A percentile compares a stretch with the other conserved stretches of the same genome.
Evolutionary conservation across 2,888 invertebrate genomes (phyloP).

Genomic region (Melanophora roralis): DNA sequence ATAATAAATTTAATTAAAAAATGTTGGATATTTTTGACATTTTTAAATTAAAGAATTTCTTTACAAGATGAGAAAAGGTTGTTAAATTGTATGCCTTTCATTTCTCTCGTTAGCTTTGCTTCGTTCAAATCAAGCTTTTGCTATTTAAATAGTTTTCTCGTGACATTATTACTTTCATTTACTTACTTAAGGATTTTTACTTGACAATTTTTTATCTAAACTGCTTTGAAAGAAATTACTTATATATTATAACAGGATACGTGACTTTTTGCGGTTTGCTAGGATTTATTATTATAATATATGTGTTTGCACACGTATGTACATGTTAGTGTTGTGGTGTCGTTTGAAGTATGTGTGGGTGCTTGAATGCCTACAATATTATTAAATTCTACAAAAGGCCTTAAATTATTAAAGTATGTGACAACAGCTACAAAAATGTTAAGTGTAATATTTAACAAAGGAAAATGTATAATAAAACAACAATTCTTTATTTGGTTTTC

Average conservation of each 20-base stretch:
- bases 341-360: neutral
- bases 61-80: no score
- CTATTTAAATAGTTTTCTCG: neutral
- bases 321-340: no score
- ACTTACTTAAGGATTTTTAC: constrained; percentile 24
- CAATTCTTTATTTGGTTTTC: neutral
- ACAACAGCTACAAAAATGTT: constrained; percentile 3
- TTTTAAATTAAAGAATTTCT: no score
- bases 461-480: neutral
- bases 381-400: constrained; percentile 52
- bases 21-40: no score
- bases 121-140: neutral
- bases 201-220: neutral
- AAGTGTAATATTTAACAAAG: neutral
- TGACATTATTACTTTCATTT: constrained; percentile 27
- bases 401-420: constrained; percentile 45
- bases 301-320: neutral
- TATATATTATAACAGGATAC: constrained; percentile 63
- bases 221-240: neutral
- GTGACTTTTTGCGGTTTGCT: constrained; percentile 75
- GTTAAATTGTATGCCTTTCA: neutral
- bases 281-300: constrained; percentile 68
- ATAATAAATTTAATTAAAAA: no score
- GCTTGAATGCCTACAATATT: constrained; percentile 24
- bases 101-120: neutral